A percentile compares a stretch with the other conserved stretches of the same genome.
These are phyloP conservation scores for Cyprinodon tularosa DNA, from an alignment of 2,113 vertebrate species.

Conservation along the genomic window DNA sequence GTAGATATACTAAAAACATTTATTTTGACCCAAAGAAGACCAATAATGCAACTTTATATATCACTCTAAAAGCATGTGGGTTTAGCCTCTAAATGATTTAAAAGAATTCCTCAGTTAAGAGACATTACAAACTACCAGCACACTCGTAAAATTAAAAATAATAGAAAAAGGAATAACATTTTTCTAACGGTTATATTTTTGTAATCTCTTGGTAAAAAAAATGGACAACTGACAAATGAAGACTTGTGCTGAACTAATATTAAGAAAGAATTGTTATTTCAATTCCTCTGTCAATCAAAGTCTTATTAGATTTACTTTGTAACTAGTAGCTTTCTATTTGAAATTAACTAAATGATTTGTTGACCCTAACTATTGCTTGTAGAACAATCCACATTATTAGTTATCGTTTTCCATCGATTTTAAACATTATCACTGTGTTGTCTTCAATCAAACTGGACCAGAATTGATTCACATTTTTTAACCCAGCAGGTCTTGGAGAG, in stretches of 20 bases:
- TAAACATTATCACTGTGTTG: not conserved
- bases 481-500: not conserved
- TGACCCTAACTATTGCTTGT: not conserved
- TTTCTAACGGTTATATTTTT: not conserved
- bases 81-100: too few species aligned
- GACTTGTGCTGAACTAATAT: not conserved
- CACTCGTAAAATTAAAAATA: too few species aligned
- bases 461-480: not conserved
- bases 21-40: too few species aligned
- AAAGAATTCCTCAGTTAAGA: not conserved
- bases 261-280: not conserved
- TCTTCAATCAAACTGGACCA: too few species aligned
- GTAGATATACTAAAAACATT: too few species aligned
- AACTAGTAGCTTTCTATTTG: too few species aligned
- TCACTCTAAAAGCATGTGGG: too few species aligned
- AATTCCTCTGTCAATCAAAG: not conserved
- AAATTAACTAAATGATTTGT: not conserved
- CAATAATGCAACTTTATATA: too few species aligned
- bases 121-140: not conserved
- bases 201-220: not conserved
- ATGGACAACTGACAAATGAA: not conserved
- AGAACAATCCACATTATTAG: not conserved
- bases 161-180: too few species aligned
- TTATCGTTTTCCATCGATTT: not conserved
- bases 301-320: not conserved